phyloP scores from a whole-genome alignment of 1,140 invertebrate genomes.

The Triops longicaudatus region DNA sequence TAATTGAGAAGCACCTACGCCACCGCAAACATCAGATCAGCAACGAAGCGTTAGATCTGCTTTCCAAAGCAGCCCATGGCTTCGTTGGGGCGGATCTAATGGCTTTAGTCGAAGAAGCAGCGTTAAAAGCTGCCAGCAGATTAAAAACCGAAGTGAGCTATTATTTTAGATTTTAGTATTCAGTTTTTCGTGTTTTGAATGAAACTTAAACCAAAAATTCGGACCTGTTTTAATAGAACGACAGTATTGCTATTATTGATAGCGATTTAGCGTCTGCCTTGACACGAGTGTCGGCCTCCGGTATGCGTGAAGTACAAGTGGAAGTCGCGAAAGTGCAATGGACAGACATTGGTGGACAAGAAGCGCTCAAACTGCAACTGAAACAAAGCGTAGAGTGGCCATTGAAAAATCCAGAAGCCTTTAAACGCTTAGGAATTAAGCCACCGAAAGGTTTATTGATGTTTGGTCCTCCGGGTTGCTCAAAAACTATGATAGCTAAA shows the following conservation, averaged over 20 bases:
- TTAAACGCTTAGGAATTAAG: slow-evolving; percentile 76
- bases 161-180: neutral
- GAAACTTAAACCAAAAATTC: no score
- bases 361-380: slow-evolving; percentile 75
- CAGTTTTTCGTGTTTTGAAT: no score
- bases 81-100: slow-evolving; percentile 80
- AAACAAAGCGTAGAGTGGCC: slow-evolving; percentile 90
- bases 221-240: neutral
- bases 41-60: slow-evolving; percentile 47
- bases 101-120: slow-evolving; percentile 61
- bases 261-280: slow-evolving; percentile 52
- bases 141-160: neutral
- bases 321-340: slow-evolving; percentile 69
- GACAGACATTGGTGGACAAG: slow-evolving; percentile 87
- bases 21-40: slow-evolving; percentile 48
- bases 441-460: slow-evolving; percentile 90
- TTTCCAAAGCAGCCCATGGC: slow-evolving; percentile 68
- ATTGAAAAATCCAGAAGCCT: slow-evolving; percentile 77
- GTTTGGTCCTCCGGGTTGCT: slow-evolving; percentile 96
- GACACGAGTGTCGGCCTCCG: slow-evolving; percentile 66
- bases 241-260: slow-evolving; percentile 32
- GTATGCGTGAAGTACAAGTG: slow-evolving; percentile 79
- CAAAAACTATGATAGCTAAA: slow-evolving; percentile 92
- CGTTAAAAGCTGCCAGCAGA: slow-evolving; percentile 44
- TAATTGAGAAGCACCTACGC: slow-evolving; percentile 53